Evolutionary conservation across 2,888 invertebrate genomes (phyloP).

Genomic region (Amblyteles armatorius): DNA sequence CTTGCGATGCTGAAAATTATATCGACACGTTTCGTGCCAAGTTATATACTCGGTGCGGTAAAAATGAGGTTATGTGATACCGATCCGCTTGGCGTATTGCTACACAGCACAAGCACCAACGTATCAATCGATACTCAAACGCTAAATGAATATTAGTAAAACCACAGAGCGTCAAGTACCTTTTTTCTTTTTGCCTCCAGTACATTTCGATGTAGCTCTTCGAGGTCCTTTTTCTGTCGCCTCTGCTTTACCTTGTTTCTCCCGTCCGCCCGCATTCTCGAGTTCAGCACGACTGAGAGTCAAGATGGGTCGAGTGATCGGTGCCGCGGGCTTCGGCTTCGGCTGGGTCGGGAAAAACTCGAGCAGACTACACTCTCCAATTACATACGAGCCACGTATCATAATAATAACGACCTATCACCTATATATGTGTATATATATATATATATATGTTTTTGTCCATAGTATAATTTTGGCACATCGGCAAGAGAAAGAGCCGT

Average conservation of each 20-base stretch:
- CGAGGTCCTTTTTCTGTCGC: conserved; percentile 66
- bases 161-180: conserved; percentile 44
- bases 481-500: neutral
- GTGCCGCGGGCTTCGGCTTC: conserved; percentile 3
- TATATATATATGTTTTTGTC: neutral
- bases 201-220: conserved; percentile 63
- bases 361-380: neutral
- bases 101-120: neutral
- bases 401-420: neutral
- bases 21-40: neutral
- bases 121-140: conserved; percentile 4
- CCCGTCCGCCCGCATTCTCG: conserved; percentile 28
- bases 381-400: neutral
- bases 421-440: neutral
- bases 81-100: too few species aligned
- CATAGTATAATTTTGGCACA: neutral
- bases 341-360: neutral
- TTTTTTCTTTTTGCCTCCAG: conserved; percentile 59
- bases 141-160: conserved; percentile 20
- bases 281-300: conserved; percentile 8
- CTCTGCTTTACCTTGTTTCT: conserved; percentile 55
- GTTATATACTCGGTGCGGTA: neutral
- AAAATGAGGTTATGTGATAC: neutral
- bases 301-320: neutral
- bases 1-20: conserved; percentile 44